Conservation (phyloP, 2,797 vertebrate species). For the Halcyon badia region DNA sequence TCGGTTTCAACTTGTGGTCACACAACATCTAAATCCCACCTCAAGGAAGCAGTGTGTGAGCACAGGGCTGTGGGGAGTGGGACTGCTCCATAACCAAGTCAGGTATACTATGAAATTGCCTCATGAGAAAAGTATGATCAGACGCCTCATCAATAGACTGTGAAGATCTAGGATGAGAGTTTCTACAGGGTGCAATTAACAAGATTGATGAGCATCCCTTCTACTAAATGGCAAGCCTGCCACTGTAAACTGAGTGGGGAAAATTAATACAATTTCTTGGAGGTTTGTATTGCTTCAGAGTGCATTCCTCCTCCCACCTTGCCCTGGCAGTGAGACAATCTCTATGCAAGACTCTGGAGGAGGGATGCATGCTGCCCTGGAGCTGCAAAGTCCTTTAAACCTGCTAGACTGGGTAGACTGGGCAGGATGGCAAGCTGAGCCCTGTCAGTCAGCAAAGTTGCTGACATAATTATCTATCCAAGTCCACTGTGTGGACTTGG, state of each 20-base stretch:
- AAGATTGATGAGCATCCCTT: background rate
- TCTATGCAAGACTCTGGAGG: background rate
- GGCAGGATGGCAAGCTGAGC: background rate
- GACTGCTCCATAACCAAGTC: background rate
- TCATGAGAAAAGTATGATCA: background rate
- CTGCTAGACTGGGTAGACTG: background rate
- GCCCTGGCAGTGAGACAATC: background rate
- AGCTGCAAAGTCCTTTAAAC: background rate
- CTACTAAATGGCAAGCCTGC: background rate
- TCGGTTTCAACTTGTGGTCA: background rate
- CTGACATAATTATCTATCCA: fast-evolving
- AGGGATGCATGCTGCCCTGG: background rate
- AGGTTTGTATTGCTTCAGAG: background rate
- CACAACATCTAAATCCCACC: background rate
- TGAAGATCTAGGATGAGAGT: background rate
- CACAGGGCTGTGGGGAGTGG: background rate
- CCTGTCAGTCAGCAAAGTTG: fast-evolving
- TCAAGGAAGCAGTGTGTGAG: background rate
- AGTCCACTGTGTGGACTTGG: background rate
- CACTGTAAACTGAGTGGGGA: background rate
- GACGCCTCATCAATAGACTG: background rate
- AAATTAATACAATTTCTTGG: background rate
- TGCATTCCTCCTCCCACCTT: background rate
- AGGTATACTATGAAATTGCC: background rate
- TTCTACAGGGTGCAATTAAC: background rate